Conservation (phyloP, 2,888 invertebrate genomes). For the Neria commutata region DNA sequence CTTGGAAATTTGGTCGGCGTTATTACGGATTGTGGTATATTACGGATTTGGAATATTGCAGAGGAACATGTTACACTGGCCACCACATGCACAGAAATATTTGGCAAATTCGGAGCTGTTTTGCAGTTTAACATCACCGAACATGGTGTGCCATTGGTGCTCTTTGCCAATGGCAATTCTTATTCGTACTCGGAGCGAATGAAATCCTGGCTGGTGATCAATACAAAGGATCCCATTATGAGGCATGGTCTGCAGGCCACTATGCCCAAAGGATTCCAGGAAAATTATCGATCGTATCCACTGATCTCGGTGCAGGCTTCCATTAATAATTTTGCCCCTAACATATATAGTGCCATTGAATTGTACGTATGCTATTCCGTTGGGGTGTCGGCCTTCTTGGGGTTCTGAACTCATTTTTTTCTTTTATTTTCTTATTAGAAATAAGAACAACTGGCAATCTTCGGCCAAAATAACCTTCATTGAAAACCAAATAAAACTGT, state of each 20-base stretch:
- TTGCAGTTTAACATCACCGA: conserved; percentile 68
- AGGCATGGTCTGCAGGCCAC: conserved; percentile 62
- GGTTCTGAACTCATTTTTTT: conserved; percentile 4
- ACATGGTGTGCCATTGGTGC: conserved; percentile 80
- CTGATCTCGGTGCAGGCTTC: conserved; percentile 57
- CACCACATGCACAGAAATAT: conserved; percentile 56
- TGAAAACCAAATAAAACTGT: conserved; percentile 61
- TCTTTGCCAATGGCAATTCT: conserved; percentile 83
- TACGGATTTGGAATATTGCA: conserved; percentile 58
- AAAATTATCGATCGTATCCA: conserved; percentile 55
- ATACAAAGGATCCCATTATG: conserved; percentile 65
- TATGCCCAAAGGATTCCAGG: conserved; percentile 57
- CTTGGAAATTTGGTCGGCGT: conserved; percentile 58
- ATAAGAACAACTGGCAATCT: conserved; percentile 57
- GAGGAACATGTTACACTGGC: conserved; percentile 44
- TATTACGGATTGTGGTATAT: conserved; percentile 57
- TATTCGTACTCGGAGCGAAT: conserved; percentile 82
- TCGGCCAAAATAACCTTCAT: conserved; percentile 58
- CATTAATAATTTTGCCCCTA: conserved; percentile 49
- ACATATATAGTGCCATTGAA: conserved; percentile 43
- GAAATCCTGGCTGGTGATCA: conserved; percentile 70
- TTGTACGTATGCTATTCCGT: conserved; percentile 35
- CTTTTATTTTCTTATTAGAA: conserved; percentile 35
- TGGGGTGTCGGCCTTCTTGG: not conserved
- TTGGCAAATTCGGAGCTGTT: conserved; percentile 63